Conservation (phyloP, 1,140 invertebrate species). For the Oryctes rhinoceros region DNA sequence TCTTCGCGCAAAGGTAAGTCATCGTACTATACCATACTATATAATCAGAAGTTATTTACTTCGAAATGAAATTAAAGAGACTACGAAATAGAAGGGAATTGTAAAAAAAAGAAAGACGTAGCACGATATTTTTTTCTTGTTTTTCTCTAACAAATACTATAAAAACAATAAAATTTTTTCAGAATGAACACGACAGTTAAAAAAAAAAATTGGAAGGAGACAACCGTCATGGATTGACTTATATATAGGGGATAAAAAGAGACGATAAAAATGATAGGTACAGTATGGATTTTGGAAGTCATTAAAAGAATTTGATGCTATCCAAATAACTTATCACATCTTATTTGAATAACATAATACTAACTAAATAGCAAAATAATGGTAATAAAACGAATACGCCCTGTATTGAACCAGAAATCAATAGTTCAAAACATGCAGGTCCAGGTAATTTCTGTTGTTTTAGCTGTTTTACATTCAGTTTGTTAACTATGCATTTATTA, state of each 20-base stretch:
- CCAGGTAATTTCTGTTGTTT: background rate
- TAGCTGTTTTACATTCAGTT: background rate
- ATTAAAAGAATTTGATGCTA: background rate
- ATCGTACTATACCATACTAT: conserved; percentile 26
- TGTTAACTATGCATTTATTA: background rate
- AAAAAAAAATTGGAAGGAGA: background rate
- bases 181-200: background rate
- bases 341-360: background rate
- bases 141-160: background rate
- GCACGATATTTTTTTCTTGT: background rate
- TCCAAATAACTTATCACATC: conserved; percentile 1
- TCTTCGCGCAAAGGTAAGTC: conserved; percentile 46
- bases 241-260: background rate
- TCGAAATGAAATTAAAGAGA: conserved; percentile 27
- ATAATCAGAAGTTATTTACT: conserved; percentile 35
- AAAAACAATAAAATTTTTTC: background rate
- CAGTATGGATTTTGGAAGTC: background rate
- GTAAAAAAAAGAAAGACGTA: conserved; percentile 3
- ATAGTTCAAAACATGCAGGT: background rate
- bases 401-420: background rate
- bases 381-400: background rate
- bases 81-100: conserved; percentile 14
- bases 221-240: background rate
- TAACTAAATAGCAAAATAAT: background rate
- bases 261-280: background rate